Evolutionary conservation across 2,797 vertebrate genomes (phyloP).

Genomic region (Hoplostethus atlanticus): DNA sequence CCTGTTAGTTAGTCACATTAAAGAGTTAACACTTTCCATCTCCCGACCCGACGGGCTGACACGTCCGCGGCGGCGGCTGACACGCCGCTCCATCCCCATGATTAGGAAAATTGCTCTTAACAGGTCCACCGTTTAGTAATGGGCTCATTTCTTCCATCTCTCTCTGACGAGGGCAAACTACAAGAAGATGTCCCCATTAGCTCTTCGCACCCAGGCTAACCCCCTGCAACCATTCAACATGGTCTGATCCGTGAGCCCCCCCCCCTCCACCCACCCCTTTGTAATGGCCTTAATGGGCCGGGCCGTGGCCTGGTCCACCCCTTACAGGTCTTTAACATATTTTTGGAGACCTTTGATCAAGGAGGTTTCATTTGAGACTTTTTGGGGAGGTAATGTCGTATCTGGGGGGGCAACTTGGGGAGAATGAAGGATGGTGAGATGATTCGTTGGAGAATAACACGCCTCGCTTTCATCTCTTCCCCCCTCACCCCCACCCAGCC

Average conservation of each 20-base stretch:
- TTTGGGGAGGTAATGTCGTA: conserved; percentile 81
- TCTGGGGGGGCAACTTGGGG: conserved; percentile 81
- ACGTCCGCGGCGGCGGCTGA: conserved; percentile 79
- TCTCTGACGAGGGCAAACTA: conserved; percentile 90
- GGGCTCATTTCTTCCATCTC: conserved; percentile 87
- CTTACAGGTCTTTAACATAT: conserved; percentile 87
- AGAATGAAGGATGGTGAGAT: conserved; percentile 87
- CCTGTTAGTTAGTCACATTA: conserved; percentile 78
- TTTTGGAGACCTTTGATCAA: conserved; percentile 89
- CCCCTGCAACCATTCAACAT: conserved; percentile 82
- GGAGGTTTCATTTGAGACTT: conserved; percentile 86
- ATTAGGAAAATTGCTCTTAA: conserved; percentile 94
- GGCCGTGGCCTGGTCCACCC: conserved; percentile 85
- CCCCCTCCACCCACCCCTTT: conserved; percentile 31
- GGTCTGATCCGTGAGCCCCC: conserved; percentile 57
- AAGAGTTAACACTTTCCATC: conserved; percentile 82
- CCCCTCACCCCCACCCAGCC: conserved; percentile 49
- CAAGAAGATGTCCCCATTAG: conserved; percentile 92
- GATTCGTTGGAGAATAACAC: conserved; percentile 83
- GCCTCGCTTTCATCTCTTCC: conserved; percentile 83
- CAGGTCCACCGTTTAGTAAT: conserved; percentile 87
- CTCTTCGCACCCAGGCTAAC: conserved; percentile 84
- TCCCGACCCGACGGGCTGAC: conserved; percentile 80
- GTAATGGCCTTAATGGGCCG: conserved; percentile 87
- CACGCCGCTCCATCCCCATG: conserved; percentile 87